Base-by-base conservation (phyloP, 2,888 invertebrate genomes). In the Agelastica alni region DNA sequence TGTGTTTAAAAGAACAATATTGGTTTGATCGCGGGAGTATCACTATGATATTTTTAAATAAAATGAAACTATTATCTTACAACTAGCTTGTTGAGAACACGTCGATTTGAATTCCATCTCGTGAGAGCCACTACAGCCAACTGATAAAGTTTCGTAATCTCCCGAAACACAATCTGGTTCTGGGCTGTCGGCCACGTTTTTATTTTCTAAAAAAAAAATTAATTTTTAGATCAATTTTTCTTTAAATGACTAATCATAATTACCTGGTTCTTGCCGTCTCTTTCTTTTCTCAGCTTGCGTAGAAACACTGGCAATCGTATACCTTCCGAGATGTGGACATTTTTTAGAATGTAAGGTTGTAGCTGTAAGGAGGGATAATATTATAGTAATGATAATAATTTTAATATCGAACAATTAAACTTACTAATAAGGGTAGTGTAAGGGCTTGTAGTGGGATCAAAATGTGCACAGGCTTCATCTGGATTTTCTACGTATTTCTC, bases 251-350 rank as follows among this genome's bases (percentile, higher is more conserved):
- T n/a, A 5, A 7, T 22, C 2, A n/a, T n/a, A 43, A 3, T 22
- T 70, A 71, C 70, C 67, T 60, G 76, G 70, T 60, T 82, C 81
- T 54, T 83, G 81, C 28, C 83, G 69, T 51, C 80, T 69, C 32
- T 80, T 75, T 9, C 83, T 75, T n/a, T 80, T 73, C 13, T 61
- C 61, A 1, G 51, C 53, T 9, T 63, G 36, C 2, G 58, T 56
- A 2, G 59, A 28, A 20, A 51, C 36, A 41, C 34, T 56, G n/a
- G 63, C 62, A 1, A 87, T 80, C 0, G 81, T 80, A 73, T 87
- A 89, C 3, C 87, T 78, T 0, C 89, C 89, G 31, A 85, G 74
- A 63, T 86, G 83, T 0, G 89, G 88, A 69, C 89, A 89, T 39
- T 83, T 84, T 64, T 81, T 82, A 32, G 85, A 81, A 57, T 81